A percentile compares a stretch with the other conserved stretches of the same genome.
These are phyloP conservation scores for Cephonodes hylas DNA, from an alignment of 2,888 invertebrate genomes.

Conservation along the genomic window DNA sequence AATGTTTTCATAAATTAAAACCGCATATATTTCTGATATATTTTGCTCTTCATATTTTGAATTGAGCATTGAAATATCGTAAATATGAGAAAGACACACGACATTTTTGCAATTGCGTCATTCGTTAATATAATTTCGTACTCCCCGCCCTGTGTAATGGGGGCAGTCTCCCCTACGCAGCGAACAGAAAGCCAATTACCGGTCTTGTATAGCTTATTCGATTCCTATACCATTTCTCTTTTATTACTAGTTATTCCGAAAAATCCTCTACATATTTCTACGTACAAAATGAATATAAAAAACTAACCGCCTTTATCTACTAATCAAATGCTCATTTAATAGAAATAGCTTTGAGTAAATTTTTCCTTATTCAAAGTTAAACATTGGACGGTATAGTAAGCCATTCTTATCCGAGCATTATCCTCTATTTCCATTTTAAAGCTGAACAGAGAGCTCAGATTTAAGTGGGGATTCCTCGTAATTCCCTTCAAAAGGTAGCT, in stretches of 20 bases:
- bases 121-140: background rate
- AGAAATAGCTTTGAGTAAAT: conserved; percentile 40
- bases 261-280: background rate
- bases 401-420: conserved; percentile 51
- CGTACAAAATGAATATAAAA: background rate
- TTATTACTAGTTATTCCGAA: background rate
- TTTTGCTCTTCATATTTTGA: background rate
- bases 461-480: conserved; percentile 44
- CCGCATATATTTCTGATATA: no score
- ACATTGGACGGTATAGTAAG: conserved; percentile 37
- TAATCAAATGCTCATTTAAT: conserved; percentile 31
- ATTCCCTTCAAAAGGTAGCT: conserved; percentile 48
- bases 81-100: background rate
- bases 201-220: conserved; percentile 1
- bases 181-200: conserved; percentile 4
- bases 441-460: conserved; percentile 44
- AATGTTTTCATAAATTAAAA: no score
- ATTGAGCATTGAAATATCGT: background rate
- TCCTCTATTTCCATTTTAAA: conserved; percentile 60
- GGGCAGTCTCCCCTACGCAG: background rate
- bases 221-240: background rate
- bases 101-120: background rate
- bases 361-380: conserved; percentile 50
- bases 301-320: background rate
- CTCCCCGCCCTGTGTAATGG: background rate